These are phyloP conservation scores for Gobiocypris rarus DNA, from an alignment of 2,113 vertebrate species.

Conservation along the genomic window DNA sequence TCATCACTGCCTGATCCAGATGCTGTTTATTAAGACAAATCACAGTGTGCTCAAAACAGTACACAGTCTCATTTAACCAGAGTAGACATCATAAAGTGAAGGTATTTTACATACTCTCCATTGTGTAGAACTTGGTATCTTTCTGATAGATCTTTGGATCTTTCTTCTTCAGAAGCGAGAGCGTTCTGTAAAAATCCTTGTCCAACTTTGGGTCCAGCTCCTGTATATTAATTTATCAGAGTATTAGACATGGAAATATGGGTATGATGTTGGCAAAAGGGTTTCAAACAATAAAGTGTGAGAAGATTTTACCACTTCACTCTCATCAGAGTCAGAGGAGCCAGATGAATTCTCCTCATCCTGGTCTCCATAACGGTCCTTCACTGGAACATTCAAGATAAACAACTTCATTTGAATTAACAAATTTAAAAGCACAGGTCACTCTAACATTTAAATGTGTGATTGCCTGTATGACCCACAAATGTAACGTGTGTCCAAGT, in stretches of 20 bases:
- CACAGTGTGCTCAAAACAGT: not conserved
- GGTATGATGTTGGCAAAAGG: not conserved
- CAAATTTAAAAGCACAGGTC: not conserved
- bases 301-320: conserved; percentile 74
- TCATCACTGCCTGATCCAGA: conserved; percentile 52
- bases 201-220: conserved; percentile 83
- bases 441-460: not conserved
- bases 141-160: conserved; percentile 87
- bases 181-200: conserved; percentile 84
- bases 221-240: conserved; percentile 60
- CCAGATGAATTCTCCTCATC: conserved; percentile 64
- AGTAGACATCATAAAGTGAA: not conserved
- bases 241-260: not conserved
- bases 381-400: conserved; percentile 73
- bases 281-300: not conserved
- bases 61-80: not conserved
- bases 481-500: not conserved
- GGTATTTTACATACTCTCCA: conserved; percentile 56
- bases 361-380: conserved; percentile 82
- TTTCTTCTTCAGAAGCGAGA: conserved; percentile 88
- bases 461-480: not conserved
- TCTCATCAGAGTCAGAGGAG: conserved; percentile 80
- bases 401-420: not conserved
- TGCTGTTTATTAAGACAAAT: conserved; percentile 17
- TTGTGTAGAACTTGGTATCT: conserved; percentile 80